Evolutionary conservation across 1,140 invertebrate genomes (phyloP).

Genomic region (Listronotus bonariensis): DNA sequence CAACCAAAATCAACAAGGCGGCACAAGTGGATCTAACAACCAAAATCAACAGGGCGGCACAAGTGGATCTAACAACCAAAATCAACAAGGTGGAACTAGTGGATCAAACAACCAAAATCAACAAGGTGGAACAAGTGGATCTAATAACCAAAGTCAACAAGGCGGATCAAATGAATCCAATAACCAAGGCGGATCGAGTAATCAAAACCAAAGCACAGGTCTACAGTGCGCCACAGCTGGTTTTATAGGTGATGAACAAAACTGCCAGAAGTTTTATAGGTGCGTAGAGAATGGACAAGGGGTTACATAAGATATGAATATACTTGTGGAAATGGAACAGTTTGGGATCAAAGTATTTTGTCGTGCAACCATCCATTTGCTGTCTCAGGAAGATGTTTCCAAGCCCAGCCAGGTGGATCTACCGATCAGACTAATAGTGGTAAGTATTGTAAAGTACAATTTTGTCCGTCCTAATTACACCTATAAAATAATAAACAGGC

Average conservation of each 20-base stretch:
- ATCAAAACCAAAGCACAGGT: conserved; percentile 45
- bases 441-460: conserved; percentile 2
- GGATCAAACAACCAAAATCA: neutral
- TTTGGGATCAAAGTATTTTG: conserved; percentile 70
- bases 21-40: conserved; percentile 24
- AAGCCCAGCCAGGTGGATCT: conserved; percentile 10
- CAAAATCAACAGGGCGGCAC: conserved; percentile 12
- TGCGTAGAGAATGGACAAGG: conserved; percentile 64
- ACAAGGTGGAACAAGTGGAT: conserved; percentile 19
- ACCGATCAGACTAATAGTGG: conserved; percentile 12
- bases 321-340: conserved; percentile 70
- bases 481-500: too few species aligned
- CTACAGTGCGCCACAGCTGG: conserved; percentile 64
- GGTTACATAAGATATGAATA: conserved; percentile 69
- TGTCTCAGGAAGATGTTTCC: conserved; percentile 34
- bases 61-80: conserved; percentile 22
- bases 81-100: conserved; percentile 39
- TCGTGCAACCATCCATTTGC: conserved; percentile 62
- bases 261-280: conserved; percentile 79
- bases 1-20: conserved; percentile 36
- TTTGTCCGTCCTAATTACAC: too few species aligned
- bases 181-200: conserved; percentile 22
- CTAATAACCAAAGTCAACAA: conserved; percentile 36
- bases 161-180: conserved; percentile 19
- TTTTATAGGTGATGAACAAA: conserved; percentile 67